Percentiles rank a stretch among this genome's conserved stretches.
Conservation (phyloP, 2,113 vertebrate genomes). For the Himantopus leucocephalus region DNA sequence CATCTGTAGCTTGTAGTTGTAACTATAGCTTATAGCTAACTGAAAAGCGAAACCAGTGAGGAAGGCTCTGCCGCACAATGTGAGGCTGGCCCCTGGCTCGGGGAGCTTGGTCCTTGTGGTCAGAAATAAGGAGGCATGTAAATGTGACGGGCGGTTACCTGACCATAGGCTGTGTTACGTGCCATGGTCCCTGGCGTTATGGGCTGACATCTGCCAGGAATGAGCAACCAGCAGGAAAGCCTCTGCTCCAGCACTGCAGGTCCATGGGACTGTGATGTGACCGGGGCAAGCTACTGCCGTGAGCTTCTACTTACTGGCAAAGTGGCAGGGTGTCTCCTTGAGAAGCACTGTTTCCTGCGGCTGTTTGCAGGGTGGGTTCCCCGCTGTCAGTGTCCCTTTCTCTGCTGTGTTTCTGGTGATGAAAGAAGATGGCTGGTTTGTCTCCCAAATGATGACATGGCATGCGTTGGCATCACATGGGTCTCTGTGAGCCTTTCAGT, state of each 20-base stretch:
- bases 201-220: background rate
- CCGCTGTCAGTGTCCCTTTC: fast-evolving
- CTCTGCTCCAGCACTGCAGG: background rate
- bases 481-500: background rate
- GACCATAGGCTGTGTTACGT: background rate
- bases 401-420: background rate
- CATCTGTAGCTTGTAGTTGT: background rate
- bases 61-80: background rate
- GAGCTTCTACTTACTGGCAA: background rate
- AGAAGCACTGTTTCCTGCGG: background rate
- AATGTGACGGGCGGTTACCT: background rate
- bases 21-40: background rate
- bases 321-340: background rate
- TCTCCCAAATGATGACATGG: background rate
- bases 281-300: background rate
- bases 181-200: background rate
- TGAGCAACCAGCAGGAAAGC: background rate
- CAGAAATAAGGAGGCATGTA: background rate
- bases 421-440: background rate
- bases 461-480: background rate
- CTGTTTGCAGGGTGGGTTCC: background rate
- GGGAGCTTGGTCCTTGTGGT: background rate
- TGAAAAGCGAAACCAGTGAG: background rate
- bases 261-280: background rate
- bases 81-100: background rate